These are phyloP conservation scores for Lydus trimaculatus DNA, from an alignment of 2,888 invertebrate genomes.

Conservation along the genomic window DNA sequence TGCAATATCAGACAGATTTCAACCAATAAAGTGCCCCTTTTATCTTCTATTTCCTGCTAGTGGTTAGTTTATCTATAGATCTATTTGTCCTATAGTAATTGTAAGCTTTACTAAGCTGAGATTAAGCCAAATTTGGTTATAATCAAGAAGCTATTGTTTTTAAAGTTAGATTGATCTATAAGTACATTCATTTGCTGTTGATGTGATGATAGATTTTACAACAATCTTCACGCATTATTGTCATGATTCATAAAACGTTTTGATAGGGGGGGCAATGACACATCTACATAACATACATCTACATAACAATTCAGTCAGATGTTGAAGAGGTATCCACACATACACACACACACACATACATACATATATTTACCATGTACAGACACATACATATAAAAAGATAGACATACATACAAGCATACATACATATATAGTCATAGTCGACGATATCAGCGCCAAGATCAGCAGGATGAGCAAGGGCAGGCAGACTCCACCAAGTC, in stretches of 20 bases:
- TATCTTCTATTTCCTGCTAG: too few species aligned
- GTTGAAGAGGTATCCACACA: not conserved
- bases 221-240: not conserved
- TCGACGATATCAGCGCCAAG: constrained; percentile 41
- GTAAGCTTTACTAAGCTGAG: too few species aligned
- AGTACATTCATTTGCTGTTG: not conserved
- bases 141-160: not conserved
- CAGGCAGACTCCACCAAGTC: constrained; percentile 41
- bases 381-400: not conserved
- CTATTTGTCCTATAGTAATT: too few species aligned
- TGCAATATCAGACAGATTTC: too few species aligned
- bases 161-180: not conserved
- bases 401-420: not conserved
- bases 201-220: not conserved
- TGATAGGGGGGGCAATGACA: constrained; percentile 4
- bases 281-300: not conserved
- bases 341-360: not conserved
- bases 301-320: constrained; percentile 8
- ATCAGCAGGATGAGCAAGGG: constrained; percentile 50
- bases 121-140: not conserved
- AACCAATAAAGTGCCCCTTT: too few species aligned
- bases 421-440: not conserved
- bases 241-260: constrained; percentile 7
- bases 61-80: too few species aligned
- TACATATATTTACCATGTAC: too few species aligned